Conservation (phyloP, 2,113 vertebrate genomes). For the Oryzias melastigma region DNA sequence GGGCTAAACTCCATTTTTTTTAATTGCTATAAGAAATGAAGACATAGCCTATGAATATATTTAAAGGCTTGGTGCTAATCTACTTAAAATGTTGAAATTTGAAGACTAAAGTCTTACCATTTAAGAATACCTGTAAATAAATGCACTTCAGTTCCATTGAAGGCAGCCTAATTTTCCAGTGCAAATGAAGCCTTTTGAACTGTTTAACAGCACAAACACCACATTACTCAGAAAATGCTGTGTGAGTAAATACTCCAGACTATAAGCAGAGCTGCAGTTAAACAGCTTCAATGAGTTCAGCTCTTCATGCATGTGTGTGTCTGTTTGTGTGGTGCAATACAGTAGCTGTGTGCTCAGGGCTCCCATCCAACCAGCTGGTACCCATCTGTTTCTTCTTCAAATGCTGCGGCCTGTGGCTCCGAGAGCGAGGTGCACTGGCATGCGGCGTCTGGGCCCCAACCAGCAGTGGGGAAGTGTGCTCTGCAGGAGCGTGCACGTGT, state of each 20-base stretch:
- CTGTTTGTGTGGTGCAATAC: slow-evolving; percentile 62
- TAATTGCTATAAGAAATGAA: too few species aligned
- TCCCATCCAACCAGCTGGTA: slow-evolving; percentile 76
- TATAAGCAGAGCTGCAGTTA: slow-evolving; percentile 22
- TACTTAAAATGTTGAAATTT: too few species aligned
- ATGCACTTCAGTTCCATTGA: not conserved
- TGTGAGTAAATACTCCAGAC: slow-evolving; percentile 32
- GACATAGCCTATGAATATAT: too few species aligned
- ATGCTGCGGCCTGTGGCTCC: slow-evolving; percentile 67
- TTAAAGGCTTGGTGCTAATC: too few species aligned
- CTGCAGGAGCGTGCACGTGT: slow-evolving; percentile 60
- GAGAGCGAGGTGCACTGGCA: slow-evolving; percentile 71
- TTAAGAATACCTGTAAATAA: slow-evolving; percentile 5
- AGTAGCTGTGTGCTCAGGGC: slow-evolving; percentile 72
- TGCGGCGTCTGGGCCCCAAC: slow-evolving; percentile 66
- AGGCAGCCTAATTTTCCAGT: not conserved
- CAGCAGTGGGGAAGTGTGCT: slow-evolving; percentile 56
- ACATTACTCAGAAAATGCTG: slow-evolving; percentile 23
- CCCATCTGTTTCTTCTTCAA: slow-evolving; percentile 73
- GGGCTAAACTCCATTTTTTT: too few species aligned
- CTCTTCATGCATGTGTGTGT: slow-evolving; percentile 39
- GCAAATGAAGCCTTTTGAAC: not conserved
- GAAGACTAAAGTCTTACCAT: too few species aligned
- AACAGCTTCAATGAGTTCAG: slow-evolving; percentile 43
- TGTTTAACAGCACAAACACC: slow-evolving; percentile 13